Conservation (phyloP, 2,113 vertebrate genomes). For the Podocnemis expansa region DNA sequence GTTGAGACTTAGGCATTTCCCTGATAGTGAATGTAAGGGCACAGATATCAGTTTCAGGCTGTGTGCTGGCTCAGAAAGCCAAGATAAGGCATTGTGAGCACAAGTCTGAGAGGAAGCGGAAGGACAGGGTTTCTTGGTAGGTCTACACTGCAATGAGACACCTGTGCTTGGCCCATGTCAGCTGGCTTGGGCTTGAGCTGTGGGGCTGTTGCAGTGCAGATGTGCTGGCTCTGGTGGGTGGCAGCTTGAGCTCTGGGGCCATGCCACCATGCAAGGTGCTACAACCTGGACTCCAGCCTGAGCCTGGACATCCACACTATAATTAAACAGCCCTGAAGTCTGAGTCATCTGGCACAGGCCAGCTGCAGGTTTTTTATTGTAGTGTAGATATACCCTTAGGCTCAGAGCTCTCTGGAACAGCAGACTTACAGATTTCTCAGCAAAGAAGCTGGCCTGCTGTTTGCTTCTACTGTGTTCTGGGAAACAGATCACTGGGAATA, state of each 20-base stretch:
- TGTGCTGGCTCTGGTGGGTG: too few species aligned
- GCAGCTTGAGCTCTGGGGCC: too few species aligned
- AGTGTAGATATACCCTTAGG: too few species aligned
- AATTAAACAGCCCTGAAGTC: too few species aligned
- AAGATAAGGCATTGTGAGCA: not conserved
- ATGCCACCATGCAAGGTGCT: too few species aligned
- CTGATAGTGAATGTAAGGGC: not conserved
- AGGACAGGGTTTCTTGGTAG: not conserved
- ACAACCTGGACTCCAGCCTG: too few species aligned
- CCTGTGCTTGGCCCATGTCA: not conserved
- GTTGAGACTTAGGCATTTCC: not conserved
- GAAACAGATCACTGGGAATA: fast-evolving
- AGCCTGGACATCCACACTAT: too few species aligned
- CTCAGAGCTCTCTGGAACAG: too few species aligned
- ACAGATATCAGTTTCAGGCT: not conserved
- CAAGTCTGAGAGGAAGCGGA: not conserved
- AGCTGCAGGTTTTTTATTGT: too few species aligned
- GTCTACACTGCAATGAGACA: not conserved
- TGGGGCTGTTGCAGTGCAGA: too few species aligned
- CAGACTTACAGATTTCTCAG: too few species aligned
- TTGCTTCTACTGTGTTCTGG: not conserved
- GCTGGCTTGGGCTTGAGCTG: not conserved
- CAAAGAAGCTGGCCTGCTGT: not conserved
- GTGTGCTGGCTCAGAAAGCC: not conserved
- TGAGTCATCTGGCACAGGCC: too few species aligned